These are phyloP conservation scores for Agriopis aurantiaria DNA, from an alignment of 2,888 invertebrate genomes.

Conservation along the genomic window DNA sequence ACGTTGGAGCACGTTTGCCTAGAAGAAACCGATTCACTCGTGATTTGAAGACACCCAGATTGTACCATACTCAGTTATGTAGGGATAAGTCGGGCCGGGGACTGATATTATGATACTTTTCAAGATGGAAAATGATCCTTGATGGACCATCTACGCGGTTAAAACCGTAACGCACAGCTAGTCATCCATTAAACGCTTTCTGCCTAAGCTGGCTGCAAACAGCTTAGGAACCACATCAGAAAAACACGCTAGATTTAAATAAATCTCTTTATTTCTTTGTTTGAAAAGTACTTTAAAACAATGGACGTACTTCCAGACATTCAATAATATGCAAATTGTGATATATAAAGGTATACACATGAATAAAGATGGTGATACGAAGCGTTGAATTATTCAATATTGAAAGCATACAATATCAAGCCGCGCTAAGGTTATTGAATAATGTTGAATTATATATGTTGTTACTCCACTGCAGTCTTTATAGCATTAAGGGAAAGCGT, in stretches of 20 bases:
- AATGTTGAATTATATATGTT: not conserved
- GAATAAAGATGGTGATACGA: constrained; percentile 56
- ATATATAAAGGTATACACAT: constrained; percentile 45
- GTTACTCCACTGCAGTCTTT: not conserved
- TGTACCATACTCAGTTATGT: not conserved
- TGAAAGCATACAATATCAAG: constrained; percentile 23
- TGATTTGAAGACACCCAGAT: too few species aligned
- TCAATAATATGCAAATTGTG: constrained; percentile 44
- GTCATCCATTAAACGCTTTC: not conserved
- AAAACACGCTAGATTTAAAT: constrained; percentile 10
- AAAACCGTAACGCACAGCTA: too few species aligned
- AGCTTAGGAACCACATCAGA: not conserved
- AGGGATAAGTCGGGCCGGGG: too few species aligned
- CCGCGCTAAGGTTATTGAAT: constrained; percentile 3
- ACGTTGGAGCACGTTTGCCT: too few species aligned
- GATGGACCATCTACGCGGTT: too few species aligned
- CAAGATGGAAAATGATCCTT: too few species aligned
- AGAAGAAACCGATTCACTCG: too few species aligned
- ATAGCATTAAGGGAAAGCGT: too few species aligned
- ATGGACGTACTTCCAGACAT: constrained; percentile 31
- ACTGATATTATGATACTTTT: too few species aligned
- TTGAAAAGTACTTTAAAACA: constrained; percentile 24
- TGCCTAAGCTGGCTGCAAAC: not conserved
- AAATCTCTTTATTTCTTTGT: constrained; percentile 17
- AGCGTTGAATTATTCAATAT: constrained; percentile 58